A percentile compares a stretch with the other conserved stretches of the same genome.
These are phyloP conservation scores for Hemichromis elongatus DNA, from an alignment of 2,113 vertebrate species.

Conservation along the genomic window DNA sequence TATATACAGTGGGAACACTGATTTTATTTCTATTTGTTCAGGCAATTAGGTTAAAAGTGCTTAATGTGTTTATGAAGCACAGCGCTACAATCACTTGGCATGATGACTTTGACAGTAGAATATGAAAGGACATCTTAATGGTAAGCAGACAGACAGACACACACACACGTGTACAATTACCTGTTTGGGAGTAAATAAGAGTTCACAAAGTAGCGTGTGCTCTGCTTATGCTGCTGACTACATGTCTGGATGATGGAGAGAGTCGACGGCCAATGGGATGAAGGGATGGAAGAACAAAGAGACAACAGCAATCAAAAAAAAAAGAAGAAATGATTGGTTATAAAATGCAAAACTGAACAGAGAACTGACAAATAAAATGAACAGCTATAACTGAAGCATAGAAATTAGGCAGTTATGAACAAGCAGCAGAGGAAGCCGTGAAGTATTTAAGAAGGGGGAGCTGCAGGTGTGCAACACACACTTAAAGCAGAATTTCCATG, in stretches of 20 bases:
- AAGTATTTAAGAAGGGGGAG: not conserved
- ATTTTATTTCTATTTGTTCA: not conserved
- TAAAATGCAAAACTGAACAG: not conserved
- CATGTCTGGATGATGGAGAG: conserved; percentile 49
- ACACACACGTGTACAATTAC: conserved; percentile 44
- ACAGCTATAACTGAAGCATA: not conserved
- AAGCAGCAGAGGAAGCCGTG: not conserved
- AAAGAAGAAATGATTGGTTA: not conserved
- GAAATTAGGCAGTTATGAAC: not conserved
- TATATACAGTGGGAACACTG: not conserved
- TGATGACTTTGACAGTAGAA: not conserved
- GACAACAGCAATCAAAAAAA: not conserved
- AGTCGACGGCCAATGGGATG: not conserved
- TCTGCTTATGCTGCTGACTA: conserved; percentile 48
- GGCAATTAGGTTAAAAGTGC: not conserved
- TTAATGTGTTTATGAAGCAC: not conserved
- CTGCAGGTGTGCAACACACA: conserved; percentile 39
- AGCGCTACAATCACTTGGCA: not conserved
- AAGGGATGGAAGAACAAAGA: not conserved
- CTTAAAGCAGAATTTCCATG: conserved; percentile 21
- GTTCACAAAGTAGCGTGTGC: conserved; percentile 22
- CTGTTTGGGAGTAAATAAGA: conserved; percentile 60
- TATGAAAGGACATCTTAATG: not conserved
- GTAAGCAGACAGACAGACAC: not conserved
- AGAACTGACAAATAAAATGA: not conserved